Evolutionary conservation across 1,140 invertebrate genomes (phyloP).

Genomic region (Daktulosphaira vitifoliae): DNA sequence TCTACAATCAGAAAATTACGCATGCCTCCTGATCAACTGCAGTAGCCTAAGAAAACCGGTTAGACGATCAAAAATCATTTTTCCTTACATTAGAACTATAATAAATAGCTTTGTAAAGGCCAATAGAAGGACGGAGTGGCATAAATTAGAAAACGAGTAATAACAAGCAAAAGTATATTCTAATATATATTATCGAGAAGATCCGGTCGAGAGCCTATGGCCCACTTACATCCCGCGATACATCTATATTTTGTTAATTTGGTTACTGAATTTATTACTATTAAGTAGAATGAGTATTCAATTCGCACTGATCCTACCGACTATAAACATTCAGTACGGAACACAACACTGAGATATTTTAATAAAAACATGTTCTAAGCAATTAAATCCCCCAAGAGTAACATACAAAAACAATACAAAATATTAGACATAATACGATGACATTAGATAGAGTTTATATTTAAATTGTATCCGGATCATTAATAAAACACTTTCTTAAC

Average conservation of each 20-base stretch:
- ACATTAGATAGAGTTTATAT: no score
- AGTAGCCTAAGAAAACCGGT: not conserved
- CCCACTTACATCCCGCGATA: constrained; percentile 8
- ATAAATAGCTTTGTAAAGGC: constrained; percentile 21
- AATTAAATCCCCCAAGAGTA: no score
- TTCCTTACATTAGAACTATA: constrained; percentile 15
- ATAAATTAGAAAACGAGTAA: constrained; percentile 31
- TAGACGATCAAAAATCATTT: constrained; percentile 7
- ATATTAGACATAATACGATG: no score
- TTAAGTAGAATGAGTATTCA: no score
- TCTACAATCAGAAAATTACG: not conserved
- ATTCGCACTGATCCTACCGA: no score
- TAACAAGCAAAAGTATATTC: constrained; percentile 29
- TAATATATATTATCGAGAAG: constrained; percentile 15
- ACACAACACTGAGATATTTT: no score
- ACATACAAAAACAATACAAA: no score
- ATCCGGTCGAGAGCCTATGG: constrained; percentile 24
- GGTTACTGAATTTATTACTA: not conserved
- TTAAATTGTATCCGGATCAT: no score
- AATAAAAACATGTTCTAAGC: no score
- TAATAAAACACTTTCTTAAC: no score
- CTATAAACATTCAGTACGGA: no score
- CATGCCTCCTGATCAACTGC: not conserved
- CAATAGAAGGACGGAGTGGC: constrained; percentile 4
- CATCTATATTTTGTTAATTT: constrained; percentile 6